Base-by-base conservation (phyloP, 1,140 invertebrate species). In the Berghia stephanieae region DNA sequence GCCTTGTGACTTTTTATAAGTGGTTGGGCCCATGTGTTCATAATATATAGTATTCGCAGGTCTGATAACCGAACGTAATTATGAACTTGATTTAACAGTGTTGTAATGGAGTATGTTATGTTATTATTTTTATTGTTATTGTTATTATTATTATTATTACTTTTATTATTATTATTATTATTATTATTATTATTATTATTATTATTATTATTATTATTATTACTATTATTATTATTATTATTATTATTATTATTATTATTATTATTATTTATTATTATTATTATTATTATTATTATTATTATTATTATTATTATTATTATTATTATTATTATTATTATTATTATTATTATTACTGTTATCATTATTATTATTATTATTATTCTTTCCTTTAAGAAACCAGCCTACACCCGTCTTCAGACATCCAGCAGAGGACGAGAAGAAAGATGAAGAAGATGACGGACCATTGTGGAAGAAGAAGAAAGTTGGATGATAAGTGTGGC, bases 381-480 rank as follows among this genome's bases (percentile, higher is more conserved):
- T 67, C 77, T 57, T 77, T 60, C 38, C 71, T 83, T 80, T 24
- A 77, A 90, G 88, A 78, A 96, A 94, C 0, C 95, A 97, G 83
- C 95, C 95, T 0, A 92, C 92, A 77, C 91, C 93, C 0, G 94
- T 96, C 80, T 95, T 96, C 82, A 91, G 84, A 67, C 27, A 70
- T 31, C 77, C 79, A 76, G 71, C 75, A 44, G 83, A 87, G 36
- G 82, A 86, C 21, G 81, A 87, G 66, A 86, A 90, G 80, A 84
- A 86, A 8, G 86, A 88, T 31, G 86, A 88, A 36, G 86, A 88
- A 74, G 85, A 87, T 74, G 83, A 86, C 42, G 86, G 86, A 71
- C 90, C 90, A 24, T 83, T 87, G 21, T 86, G 84, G 78, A 91
- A 91, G 78, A 91, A 91, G 77, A 75, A 74, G 27, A 91, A 90